Percentiles rank a stretch among this genome's conserved stretches.
phyloP scores from a whole-genome alignment of 2,113 vertebrate genomes.

The Antechinus stuartii region DNA sequence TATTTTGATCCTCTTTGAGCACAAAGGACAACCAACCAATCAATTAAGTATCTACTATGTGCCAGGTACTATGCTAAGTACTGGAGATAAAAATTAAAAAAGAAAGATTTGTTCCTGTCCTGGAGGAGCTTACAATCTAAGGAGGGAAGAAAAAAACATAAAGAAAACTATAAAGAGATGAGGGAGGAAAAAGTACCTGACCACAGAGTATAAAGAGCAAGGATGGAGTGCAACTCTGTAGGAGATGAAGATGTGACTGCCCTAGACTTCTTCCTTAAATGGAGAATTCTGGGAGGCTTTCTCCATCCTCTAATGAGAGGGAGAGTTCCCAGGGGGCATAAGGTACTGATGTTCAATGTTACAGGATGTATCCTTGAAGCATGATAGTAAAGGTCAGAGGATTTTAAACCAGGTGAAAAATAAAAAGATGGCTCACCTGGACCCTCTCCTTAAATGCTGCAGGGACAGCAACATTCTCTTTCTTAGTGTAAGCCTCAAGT shows the following conservation, averaged over 20 bases:
- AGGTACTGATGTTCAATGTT: background rate
- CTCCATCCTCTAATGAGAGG: background rate
- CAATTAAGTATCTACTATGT: background rate
- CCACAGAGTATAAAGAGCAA: background rate
- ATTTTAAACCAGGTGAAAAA: background rate
- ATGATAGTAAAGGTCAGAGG: background rate
- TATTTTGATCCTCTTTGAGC: too few relatives aligned
- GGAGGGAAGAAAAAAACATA: background rate
- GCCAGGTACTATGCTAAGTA: background rate
- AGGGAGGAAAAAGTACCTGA: background rate
- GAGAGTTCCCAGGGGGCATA: background rate
- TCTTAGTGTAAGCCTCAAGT: background rate
- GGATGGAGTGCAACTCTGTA: background rate
- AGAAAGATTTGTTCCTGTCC: background rate
- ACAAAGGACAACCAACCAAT: too few relatives aligned
- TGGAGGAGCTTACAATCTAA: background rate
- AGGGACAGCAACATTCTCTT: background rate
- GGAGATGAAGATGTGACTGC: background rate
- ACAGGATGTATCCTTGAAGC: background rate
- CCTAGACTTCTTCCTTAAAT: background rate
- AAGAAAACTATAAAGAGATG: background rate
- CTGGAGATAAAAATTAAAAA: background rate
- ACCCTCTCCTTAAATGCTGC: background rate
- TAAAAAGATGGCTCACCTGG: background rate
- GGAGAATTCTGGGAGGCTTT: background rate